Base-by-base conservation (phyloP, 2,797 vertebrate species). In the Enteromius trimaculatus region DNA sequence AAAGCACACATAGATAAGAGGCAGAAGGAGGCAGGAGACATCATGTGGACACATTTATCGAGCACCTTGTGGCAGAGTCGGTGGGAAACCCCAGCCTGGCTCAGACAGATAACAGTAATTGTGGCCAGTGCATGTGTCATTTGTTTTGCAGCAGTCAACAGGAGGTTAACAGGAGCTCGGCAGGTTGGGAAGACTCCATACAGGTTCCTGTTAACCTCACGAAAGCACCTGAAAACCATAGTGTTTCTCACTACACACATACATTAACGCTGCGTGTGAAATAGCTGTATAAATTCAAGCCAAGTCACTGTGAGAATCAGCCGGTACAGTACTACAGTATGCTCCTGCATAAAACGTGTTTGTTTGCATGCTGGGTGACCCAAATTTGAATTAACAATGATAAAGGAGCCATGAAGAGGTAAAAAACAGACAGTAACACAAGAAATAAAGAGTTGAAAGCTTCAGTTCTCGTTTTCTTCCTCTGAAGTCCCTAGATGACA, bases 341-440 rank as follows among this genome's bases (percentile, higher is more conserved):
- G 16, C 2, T 72, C 21, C 77, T 69, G 89, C 88, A 89, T 85
- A 88, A 89, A 87, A 87, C 82, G 79, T 85, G 87, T 88, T 84
- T 90, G 87, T 82, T 86, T 86, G 89, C 74, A 87, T 89, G 92
- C 92, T 89, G 90, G 90, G 89, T 42, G 80, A 88, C 86, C 89
- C 89, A 91, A 91, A 93, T 91, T 90, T 88, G 91, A 92, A 93
- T 94, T 93, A 93, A 88, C 86, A 89, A 80, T 5, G 71, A 85
- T 90, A 86, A 90, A 16, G 53, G 79, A 66, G 88, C 86, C 85
- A 80, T 79, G 90, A 79, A 77, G 84, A 90, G 89, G 89, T 21
- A 89, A 85, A 84, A 89, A 85, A 84, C 76, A 87, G 0, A 44
- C 81, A 86, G 60, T 44, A 39, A 17, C 2, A 19, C 29, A 75